Conservation (phyloP, 2,888 invertebrate species). For the Ophioninae sp. region DNA sequence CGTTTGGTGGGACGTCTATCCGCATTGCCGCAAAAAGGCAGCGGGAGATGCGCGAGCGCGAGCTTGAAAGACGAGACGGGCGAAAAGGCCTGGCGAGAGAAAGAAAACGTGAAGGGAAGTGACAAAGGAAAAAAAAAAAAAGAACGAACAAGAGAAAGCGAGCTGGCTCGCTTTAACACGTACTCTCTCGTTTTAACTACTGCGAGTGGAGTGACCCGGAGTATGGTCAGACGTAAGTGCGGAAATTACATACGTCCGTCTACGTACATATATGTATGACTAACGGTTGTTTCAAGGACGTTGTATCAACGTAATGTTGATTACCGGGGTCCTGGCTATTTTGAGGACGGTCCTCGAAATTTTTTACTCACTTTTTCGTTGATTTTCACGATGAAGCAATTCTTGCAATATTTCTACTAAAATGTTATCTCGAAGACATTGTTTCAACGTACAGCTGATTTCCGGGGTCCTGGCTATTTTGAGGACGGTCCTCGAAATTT, state of each 20-base stretch:
- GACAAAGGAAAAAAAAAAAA: constrained; percentile 39
- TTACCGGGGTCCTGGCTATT: no score
- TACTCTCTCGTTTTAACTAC: constrained; percentile 36
- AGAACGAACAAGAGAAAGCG: constrained; percentile 2
- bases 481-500: no score
- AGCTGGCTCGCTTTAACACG: constrained; percentile 27
- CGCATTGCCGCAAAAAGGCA: constrained; percentile 2
- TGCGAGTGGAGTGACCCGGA: constrained; percentile 48
- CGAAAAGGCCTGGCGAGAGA: neutral
- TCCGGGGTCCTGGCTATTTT: no score
- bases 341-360: no score
- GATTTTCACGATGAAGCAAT: no score
- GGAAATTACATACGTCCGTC: constrained; percentile 1
- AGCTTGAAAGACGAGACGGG: constrained; percentile 20
- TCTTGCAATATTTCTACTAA: no score
- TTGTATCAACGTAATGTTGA: no score
- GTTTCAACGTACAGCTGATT: no score
- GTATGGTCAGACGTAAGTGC: constrained; percentile 31
- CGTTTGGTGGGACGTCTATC: neutral
- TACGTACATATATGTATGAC: no score
- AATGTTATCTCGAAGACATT: no score
- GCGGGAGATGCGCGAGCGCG: constrained; percentile 8
- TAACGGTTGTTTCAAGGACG: no score
- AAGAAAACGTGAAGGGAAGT: constrained; percentile 10
- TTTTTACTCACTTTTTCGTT: no score